These are phyloP conservation scores for Hyaena hyaena DNA, from an alignment of 2,113 vertebrate genomes.

Conservation along the genomic window DNA sequence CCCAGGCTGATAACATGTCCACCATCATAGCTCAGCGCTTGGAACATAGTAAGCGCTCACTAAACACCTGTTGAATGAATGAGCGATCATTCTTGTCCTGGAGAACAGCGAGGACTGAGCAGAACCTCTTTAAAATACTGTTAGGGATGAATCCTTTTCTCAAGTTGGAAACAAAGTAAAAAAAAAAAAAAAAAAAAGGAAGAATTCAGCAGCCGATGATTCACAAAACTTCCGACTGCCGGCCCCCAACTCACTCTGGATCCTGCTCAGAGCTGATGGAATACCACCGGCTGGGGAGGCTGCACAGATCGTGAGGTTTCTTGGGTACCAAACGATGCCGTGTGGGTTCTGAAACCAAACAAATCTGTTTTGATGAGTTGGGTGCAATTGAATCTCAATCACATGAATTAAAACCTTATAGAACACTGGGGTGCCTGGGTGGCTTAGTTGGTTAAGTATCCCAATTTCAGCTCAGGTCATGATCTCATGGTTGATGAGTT, in stretches of 20 bases:
- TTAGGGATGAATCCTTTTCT: not conserved
- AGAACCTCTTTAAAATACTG: not conserved
- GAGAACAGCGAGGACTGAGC: not conserved
- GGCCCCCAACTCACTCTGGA: not conserved
- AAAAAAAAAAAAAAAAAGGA: not conserved
- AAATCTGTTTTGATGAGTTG: not conserved
- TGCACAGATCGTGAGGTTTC: not conserved
- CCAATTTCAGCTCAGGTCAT: too few species aligned
- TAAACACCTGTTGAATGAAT: not conserved
- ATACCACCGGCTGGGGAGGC: fast-evolving
- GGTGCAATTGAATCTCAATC: not conserved
- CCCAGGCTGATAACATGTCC: not conserved
- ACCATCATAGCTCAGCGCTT: not conserved
- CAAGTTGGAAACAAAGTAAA: not conserved
- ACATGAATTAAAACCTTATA: not conserved
- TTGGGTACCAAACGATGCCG: not conserved
- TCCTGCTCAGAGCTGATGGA: not conserved
- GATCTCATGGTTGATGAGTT: too few species aligned
- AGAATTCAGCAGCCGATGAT: not conserved
- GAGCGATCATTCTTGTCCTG: not conserved
- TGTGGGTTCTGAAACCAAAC: not conserved
- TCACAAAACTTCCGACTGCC: not conserved
- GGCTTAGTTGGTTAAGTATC: too few species aligned
- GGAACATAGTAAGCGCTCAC: not conserved
- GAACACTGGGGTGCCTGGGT: not conserved